Evolutionary conservation across 2,888 invertebrate genomes (phyloP).

Genomic region (Molorchus minor): DNA sequence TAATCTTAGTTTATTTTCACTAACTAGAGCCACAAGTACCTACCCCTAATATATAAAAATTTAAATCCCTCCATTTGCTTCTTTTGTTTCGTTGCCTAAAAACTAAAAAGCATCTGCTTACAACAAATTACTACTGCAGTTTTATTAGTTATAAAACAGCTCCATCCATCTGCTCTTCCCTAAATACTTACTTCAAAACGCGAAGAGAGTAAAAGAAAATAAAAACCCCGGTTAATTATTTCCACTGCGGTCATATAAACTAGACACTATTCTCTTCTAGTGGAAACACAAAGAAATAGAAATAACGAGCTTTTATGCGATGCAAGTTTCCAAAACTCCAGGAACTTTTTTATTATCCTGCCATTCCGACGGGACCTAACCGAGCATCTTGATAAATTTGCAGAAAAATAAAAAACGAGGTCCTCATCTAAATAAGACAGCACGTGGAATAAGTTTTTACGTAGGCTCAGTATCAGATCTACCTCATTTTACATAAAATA

Average conservation of each 20-base stretch:
- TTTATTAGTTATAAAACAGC: too few species aligned
- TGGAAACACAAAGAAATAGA: constrained; percentile 20
- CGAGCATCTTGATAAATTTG: constrained; percentile 46
- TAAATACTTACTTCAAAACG: neutral
- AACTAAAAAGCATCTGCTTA: too few species aligned
- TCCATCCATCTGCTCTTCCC: too few species aligned
- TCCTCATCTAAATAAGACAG: constrained; percentile 32
- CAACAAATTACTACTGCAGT: too few species aligned
- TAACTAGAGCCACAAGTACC: too few species aligned
- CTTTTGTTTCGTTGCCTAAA: too few species aligned
- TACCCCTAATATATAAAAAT: too few species aligned
- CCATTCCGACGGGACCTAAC: constrained; percentile 33
- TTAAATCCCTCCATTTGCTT: too few species aligned
- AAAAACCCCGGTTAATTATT: neutral
- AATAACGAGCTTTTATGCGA: constrained; percentile 24
- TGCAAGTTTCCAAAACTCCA: constrained; percentile 23
- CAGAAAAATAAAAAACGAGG: constrained; percentile 41
- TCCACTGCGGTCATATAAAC: neutral
- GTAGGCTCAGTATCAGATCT: constrained; percentile 27
- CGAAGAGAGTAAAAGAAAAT: neutral
- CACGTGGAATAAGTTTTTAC: constrained; percentile 33
- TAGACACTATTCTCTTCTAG: constrained; percentile 14
- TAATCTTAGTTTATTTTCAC: too few species aligned
- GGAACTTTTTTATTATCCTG: constrained; percentile 39
- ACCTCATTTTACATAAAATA: constrained; percentile 43